Evolutionary conservation across 2,113 vertebrate genomes (phyloP).

Genomic region (Machaerirhynchus nigripectus): DNA sequence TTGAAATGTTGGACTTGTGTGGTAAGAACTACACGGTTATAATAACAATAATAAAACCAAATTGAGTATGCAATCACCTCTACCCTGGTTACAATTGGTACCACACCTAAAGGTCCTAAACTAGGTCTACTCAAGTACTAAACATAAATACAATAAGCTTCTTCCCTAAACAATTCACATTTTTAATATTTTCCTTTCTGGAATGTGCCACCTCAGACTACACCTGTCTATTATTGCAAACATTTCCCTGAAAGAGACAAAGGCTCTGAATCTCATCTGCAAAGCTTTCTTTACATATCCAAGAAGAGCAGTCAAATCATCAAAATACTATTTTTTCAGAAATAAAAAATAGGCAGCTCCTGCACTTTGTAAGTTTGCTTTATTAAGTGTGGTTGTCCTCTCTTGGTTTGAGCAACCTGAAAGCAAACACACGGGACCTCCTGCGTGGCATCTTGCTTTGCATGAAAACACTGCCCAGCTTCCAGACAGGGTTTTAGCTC

Average conservation of each 20-base stretch:
- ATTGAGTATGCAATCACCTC: neutral
- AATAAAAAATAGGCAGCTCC: neutral
- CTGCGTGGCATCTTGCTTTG: neutral
- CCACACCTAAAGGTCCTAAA: neutral
- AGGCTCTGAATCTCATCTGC: neutral
- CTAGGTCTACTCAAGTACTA: neutral
- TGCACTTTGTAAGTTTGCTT: neutral
- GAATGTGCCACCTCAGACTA: neutral
- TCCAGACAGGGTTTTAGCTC: neutral
- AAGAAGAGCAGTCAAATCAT: neutral
- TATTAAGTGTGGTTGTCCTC: neutral
- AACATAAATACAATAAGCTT: neutral
- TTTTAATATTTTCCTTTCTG: neutral
- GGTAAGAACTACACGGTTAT: neutral
- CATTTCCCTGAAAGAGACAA: neutral
- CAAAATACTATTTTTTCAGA: neutral
- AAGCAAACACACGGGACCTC: neutral
- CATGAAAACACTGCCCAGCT: neutral
- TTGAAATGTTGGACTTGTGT: neutral
- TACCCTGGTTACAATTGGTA: neutral
- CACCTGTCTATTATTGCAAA: neutral
- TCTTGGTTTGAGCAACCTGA: neutral
- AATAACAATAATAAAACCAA: neutral
- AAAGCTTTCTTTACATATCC: neutral
- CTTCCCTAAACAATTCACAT: neutral